Percentiles rank a stretch among this genome's conserved stretches.
Conservation (phyloP, 2,113 vertebrate species). For the Mus musculus region GRCm39 chr3:153416501-153417000, state of each 20-base stretch:
- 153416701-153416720: neutral
- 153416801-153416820: neutral
- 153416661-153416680: neutral
- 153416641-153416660: neutral
- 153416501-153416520: neutral
- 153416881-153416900: neutral
- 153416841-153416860: neutral
- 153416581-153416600: neutral
- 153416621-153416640: neutral
- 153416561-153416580: neutral
- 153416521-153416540: neutral
- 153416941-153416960: neutral
- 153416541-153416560: neutral
- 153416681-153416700: neutral
- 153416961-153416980: constrained; percentile 14
- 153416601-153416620: neutral
- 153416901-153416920: neutral
- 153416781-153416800: neutral
- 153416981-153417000: neutral
- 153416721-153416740: neutral
- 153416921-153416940: neutral
- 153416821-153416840: neutral
- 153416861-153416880: neutral
- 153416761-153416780: neutral
- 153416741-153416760: neutral